phyloP scores from a whole-genome alignment of 2,888 invertebrate species.

The Drosophila hamatofila region DNA sequence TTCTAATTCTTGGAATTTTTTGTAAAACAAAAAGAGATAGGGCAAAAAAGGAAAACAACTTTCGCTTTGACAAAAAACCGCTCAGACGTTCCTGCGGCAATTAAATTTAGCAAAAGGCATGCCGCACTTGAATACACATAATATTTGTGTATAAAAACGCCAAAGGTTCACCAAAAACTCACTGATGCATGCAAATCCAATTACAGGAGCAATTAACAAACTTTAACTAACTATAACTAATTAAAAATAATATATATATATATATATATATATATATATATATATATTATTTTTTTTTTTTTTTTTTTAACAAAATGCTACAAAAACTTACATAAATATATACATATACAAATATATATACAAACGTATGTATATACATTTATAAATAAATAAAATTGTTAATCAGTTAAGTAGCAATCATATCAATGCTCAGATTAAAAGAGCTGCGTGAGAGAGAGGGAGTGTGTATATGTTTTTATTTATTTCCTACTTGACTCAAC shows the following conservation, averaged over 20 bases:
- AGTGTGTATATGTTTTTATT: background rate
- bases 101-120: conserved; percentile 43
- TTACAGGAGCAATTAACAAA: conserved; percentile 83
- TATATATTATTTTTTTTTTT: too few species aligned
- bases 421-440: conserved; percentile 36
- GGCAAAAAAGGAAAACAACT: conserved; percentile 11
- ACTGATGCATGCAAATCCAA: conserved; percentile 81
- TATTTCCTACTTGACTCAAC: conserved; percentile 31
- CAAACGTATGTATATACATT: conserved; percentile 3
- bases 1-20: conserved; percentile 60
- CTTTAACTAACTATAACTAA: conserved; percentile 83
- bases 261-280: too few species aligned
- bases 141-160: conserved; percentile 61
- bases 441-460: background rate
- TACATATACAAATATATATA: conserved; percentile 3
- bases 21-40: conserved; percentile 11
- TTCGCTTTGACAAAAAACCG: conserved; percentile 61
- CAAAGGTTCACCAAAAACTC: conserved; percentile 63
- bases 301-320: conserved; percentile 59
- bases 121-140: conserved; percentile 41
- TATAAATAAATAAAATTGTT: conserved; percentile 23
- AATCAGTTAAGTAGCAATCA: conserved; percentile 36
- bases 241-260: conserved; percentile 78
- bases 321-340: conserved; percentile 4
- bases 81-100: conserved; percentile 34